Evolutionary conservation across 1,140 invertebrate species (phyloP).

Genomic region (Dermatophagoides farinae): DNA sequence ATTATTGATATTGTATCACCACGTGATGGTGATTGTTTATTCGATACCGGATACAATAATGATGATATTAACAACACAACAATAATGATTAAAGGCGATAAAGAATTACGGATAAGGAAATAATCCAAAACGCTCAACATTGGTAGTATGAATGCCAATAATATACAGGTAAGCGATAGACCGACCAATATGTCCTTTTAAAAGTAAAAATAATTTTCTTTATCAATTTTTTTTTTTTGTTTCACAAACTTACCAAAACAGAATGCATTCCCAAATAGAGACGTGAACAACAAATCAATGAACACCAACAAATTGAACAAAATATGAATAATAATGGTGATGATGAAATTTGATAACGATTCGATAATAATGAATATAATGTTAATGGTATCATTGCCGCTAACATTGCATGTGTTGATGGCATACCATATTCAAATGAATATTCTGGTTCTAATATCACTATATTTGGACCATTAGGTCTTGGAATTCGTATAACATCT

Average conservation of each 20-base stretch:
- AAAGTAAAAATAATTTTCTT: conserved; percentile 2
- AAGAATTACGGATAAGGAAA: conserved; percentile 42
- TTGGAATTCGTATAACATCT: conserved; percentile 61
- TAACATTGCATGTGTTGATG: conserved; percentile 80
- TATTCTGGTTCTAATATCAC: conserved; percentile 60
- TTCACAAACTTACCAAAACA: conserved; percentile 39
- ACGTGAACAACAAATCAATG: conserved; percentile 55
- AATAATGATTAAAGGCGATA: conserved; percentile 42
- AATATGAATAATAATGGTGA: conserved; percentile 25
- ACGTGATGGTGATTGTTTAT: conserved; percentile 55
- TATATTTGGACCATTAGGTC: conserved; percentile 57
- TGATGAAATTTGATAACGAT: conserved; percentile 50
- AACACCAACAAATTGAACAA: conserved; percentile 38
- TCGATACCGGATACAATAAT: conserved; percentile 39
- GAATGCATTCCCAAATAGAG: conserved; percentile 82
- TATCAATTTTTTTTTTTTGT: background rate
- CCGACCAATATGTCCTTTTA: conserved; percentile 52
- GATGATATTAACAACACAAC: conserved; percentile 40
- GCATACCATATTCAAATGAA: conserved; percentile 76
- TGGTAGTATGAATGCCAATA: conserved; percentile 50
- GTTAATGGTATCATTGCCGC: conserved; percentile 64
- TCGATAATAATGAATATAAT: conserved; percentile 50
- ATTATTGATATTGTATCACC: conserved; percentile 67
- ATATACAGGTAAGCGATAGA: conserved; percentile 37
- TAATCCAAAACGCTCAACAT: conserved; percentile 47